Base-by-base conservation (phyloP, 2,888 invertebrate genomes). In the Tetranychus piercei region DNA sequence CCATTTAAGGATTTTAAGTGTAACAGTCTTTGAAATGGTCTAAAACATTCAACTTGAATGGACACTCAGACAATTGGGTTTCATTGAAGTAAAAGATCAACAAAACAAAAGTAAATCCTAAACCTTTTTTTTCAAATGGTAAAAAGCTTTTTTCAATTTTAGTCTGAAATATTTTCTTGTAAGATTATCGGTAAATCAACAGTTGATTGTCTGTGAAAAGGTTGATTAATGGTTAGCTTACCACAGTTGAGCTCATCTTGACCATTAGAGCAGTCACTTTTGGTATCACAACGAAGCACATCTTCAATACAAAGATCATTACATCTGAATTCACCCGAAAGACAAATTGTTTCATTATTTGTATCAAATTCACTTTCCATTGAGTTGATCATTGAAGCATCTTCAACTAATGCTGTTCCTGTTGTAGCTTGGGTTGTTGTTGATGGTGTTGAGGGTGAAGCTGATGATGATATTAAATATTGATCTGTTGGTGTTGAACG, bases 181-280 rank as follows among this genome's bases (percentile, higher is more conserved):
- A 1, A 34, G 34, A 34, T 34, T 34, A 34, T 34, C 5, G 34
- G 34, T 34, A 5, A 34, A 34, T 34, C 34, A 34, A 34, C 34
- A 34, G 34, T 34, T 34, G 34, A 34, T 34, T 34, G 34, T 3
- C 34, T 34, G 34, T 34, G 3, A 3, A 34, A 34, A 34, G 34
- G 34, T 34, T 34, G 34, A 34, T 34, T 34, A 34, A 34, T 34
- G 34, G 34, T 34, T 34, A 5, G 81, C 81, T 80, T 75, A 82
- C 82, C 83, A 79, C 85, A 85, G 74, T 82, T 81, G 7, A 78
- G 75, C 78, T 85, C 85, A 77, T 85, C 85, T 70, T 80, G 81
- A 4, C 81, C 82, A 64, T 81, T 80, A 0, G 80, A 80, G 76
- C 85, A 85, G 78, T 85, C 84, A 0, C 74, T 44, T 9, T 79